These are phyloP conservation scores for Scolopax rusticola DNA, from an alignment of 2,797 vertebrate genomes.

Conservation along the genomic window DNA sequence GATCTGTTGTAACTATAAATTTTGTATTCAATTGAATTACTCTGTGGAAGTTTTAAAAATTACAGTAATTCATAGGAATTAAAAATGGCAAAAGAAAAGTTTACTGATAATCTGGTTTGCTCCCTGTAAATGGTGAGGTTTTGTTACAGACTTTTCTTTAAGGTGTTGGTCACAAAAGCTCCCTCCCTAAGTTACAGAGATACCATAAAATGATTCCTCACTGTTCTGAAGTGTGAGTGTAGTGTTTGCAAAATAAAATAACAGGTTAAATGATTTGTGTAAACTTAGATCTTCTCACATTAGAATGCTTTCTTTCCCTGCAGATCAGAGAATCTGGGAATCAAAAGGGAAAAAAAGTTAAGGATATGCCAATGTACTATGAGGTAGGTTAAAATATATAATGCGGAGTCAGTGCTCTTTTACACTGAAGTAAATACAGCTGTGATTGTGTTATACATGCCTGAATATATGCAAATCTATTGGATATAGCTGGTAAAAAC, in stretches of 20 bases:
- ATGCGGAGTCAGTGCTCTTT: not conserved
- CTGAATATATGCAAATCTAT: not conserved
- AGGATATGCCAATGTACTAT: conserved; percentile 62
- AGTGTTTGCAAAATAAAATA: not conserved
- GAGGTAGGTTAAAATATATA: conserved; percentile 74
- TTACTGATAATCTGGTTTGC: not conserved
- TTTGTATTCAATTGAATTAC: fast-evolving
- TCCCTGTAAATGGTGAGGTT: not conserved
- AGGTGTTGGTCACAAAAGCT: not conserved
- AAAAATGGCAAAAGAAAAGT: not conserved
- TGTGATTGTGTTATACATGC: not conserved
- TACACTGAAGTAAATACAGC: not conserved
- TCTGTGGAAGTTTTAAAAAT: not conserved
- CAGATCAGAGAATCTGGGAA: conserved; percentile 71
- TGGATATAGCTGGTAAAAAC: not conserved
- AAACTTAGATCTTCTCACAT: not conserved
- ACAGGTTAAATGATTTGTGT: not conserved
- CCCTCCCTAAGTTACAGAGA: not conserved
- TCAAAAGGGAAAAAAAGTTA: conserved; percentile 70
- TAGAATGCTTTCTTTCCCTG: conserved; percentile 44
- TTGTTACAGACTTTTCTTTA: not conserved
- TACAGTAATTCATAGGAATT: not conserved
- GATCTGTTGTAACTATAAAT: not conserved
- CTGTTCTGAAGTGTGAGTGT: not conserved
- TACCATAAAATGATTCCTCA: not conserved